Percentiles rank a stretch among this genome's conserved stretches.
These are phyloP conservation scores for Neotoma lepida DNA, from an alignment of 2,113 vertebrate genomes.

Conservation along the genomic window DNA sequence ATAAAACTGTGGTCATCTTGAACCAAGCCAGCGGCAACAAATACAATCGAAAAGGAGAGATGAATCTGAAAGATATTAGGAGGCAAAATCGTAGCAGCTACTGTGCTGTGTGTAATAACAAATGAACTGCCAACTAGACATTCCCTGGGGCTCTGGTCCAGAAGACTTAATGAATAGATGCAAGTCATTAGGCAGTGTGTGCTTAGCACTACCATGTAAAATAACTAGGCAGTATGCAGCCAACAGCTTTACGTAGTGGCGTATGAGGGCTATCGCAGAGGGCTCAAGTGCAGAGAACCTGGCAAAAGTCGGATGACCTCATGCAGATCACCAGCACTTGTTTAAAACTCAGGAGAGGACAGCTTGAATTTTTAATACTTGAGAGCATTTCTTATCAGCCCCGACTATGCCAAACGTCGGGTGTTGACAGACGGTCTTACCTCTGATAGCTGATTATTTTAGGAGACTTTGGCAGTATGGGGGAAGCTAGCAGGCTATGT, in stretches of 20 bases:
- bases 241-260: not conserved
- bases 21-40: not conserved
- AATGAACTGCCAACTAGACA: not conserved
- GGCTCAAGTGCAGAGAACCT: not conserved
- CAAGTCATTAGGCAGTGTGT: not conserved
- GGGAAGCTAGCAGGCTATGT: not conserved
- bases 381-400: constrained; percentile 31
- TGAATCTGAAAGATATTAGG: not conserved
- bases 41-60: not conserved
- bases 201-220: not conserved
- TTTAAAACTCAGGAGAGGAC: constrained; percentile 38
- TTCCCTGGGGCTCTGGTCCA: constrained; percentile 4
- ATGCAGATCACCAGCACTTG: not conserved
- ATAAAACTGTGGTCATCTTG: not conserved
- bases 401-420: not conserved
- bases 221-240: not conserved
- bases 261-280: not conserved
- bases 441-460: constrained; percentile 31
- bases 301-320: not conserved
- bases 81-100: not conserved
- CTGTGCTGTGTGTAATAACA: not conserved
- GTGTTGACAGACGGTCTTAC: constrained; percentile 36
- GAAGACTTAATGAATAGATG: not conserved
- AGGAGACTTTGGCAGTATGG: constrained; percentile 20
- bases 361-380: constrained; percentile 47